Evolutionary conservation across 2,797 vertebrate genomes (phyloP).

Genomic region (Oophaga sylvatica): DNA sequence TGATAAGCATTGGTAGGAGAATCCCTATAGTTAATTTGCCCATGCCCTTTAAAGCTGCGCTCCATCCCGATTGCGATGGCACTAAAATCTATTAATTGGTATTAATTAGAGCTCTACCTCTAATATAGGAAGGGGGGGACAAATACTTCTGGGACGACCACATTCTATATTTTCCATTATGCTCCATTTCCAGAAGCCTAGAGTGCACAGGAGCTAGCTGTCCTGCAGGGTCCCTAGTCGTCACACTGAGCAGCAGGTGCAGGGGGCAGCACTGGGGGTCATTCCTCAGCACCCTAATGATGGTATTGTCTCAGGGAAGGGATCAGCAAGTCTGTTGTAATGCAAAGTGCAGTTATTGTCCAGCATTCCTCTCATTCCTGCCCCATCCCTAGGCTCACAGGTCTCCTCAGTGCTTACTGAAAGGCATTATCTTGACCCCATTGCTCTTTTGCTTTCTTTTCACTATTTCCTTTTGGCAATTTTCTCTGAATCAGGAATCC

Average conservation of each 20-base stretch:
- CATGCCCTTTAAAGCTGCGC: no score
- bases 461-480: neutral
- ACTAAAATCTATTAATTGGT: no score
- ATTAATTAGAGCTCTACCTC: no score
- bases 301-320: slow-evolving; percentile 22
- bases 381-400: slow-evolving; percentile 14
- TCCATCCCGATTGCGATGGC: no score
- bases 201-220: neutral
- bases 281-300: slow-evolving; percentile 31
- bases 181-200: neutral
- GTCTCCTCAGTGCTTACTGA: neutral
- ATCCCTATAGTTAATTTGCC: no score
- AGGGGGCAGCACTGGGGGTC: neutral
- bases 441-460: slow-evolving; percentile 9
- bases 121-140: no score
- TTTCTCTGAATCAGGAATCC: slow-evolving; percentile 3
- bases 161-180: no score
- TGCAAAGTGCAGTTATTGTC: slow-evolving; percentile 35
- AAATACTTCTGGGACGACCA: no score
- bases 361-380: slow-evolving; percentile 44
- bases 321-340: slow-evolving; percentile 52
- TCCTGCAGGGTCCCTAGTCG: neutral
- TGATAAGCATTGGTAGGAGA: no score
- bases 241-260: slow-evolving; percentile 39
- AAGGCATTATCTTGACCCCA: slow-evolving; percentile 24